phyloP scores from a whole-genome alignment of 1,140 invertebrate species.

The Lethrus apterus region DNA sequence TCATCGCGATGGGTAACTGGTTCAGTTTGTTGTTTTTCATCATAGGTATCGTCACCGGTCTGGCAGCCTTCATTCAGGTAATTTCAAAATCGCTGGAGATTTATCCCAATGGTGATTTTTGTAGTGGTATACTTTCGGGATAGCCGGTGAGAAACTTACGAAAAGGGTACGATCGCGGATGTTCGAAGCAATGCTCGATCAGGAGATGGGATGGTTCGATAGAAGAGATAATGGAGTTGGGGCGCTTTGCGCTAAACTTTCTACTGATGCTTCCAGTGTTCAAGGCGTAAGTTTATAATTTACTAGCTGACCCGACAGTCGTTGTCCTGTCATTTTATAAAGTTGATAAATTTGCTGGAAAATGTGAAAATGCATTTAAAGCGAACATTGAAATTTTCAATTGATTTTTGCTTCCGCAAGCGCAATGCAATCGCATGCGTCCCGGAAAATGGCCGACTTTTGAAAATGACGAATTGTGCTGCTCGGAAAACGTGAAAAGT shows the following conservation, averaged over 20 bases:
- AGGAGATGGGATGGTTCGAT: conserved; percentile 73
- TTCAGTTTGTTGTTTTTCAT: conserved; percentile 62
- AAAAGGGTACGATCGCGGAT: conserved; percentile 53
- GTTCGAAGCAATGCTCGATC: conserved; percentile 59
- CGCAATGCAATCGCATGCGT: too few relatives aligned
- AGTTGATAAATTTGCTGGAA: too few relatives aligned
- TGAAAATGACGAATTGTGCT: neutral
- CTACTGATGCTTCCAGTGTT: conserved; percentile 65
- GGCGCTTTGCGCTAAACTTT: conserved; percentile 59
- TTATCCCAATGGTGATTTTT: conserved; percentile 4
- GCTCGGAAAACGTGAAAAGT: too few relatives aligned
- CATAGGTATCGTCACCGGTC: conserved; percentile 63
- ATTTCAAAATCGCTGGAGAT: neutral
- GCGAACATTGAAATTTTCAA: too few relatives aligned
- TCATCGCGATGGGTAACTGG: conserved; percentile 49
- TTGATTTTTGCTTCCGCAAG: too few relatives aligned
- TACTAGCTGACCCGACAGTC: too few relatives aligned
- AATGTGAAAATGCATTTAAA: too few relatives aligned
- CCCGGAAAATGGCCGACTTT: too few relatives aligned
- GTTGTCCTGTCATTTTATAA: too few relatives aligned
- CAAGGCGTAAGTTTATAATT: conserved; percentile 53
- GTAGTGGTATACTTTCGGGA: conserved; percentile 48
- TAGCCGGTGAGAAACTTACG: conserved; percentile 65
- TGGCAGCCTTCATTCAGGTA: conserved; percentile 56
- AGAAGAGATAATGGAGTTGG: conserved; percentile 58